These are phyloP conservation scores for Drosophila nr. medialis DNA, from an alignment of 2,888 invertebrate species.

Conservation along the genomic window DNA sequence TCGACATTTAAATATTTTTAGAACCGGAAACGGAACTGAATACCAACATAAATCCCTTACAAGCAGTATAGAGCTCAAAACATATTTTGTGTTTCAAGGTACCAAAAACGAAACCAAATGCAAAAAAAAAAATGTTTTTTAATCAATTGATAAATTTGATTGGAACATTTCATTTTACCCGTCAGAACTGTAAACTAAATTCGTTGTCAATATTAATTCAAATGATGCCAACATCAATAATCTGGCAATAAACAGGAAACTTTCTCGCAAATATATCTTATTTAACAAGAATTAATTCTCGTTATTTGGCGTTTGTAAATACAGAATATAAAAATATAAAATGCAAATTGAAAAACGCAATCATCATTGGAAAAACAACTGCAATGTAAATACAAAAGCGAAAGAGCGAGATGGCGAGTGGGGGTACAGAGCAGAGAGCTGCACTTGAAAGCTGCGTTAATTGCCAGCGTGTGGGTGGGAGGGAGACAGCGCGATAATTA, in stretches of 20 bases:
- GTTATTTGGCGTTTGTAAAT: slow-evolving; percentile 44
- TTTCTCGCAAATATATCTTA: slow-evolving; percentile 27
- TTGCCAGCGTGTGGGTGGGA: slow-evolving; percentile 17
- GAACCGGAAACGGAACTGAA: background rate
- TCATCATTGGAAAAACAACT: slow-evolving; percentile 26
- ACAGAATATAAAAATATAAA: slow-evolving; percentile 21
- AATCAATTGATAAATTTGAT: background rate
- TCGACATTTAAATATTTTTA: background rate
- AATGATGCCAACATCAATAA: background rate
- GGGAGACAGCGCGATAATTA: slow-evolving; percentile 51
- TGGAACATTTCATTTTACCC: background rate
- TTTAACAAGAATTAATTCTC: slow-evolving; percentile 23
- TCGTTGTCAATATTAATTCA: background rate
- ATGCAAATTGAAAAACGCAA: slow-evolving; percentile 64
- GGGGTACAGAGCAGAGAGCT: background rate
- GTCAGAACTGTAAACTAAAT: background rate
- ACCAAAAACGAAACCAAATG: background rate
- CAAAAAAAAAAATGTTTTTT: background rate
- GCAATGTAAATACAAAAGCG: slow-evolving; percentile 30
- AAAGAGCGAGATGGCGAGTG: background rate
- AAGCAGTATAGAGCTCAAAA: background rate
- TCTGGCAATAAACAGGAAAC: background rate
- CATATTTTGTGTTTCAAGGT: background rate
- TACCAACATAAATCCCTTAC: background rate
- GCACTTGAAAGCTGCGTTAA: slow-evolving; percentile 39